phyloP scores from a whole-genome alignment of 2,113 vertebrate genomes.

The Gymnocephalus cernua region DNA sequence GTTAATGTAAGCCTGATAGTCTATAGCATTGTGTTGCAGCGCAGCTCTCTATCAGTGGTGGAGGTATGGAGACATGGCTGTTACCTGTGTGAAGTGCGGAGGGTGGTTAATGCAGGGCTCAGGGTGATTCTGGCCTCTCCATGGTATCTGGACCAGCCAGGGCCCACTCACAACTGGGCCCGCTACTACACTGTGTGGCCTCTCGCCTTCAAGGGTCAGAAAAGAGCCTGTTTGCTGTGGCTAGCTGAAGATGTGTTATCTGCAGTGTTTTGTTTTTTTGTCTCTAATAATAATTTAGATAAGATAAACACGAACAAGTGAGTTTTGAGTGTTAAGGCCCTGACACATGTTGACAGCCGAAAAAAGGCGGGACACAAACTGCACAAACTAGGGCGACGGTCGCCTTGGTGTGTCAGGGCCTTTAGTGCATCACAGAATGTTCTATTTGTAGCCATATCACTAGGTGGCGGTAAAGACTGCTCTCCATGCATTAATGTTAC shows the following conservation, averaged over 20 bases:
- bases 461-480: constrained; percentile 50
- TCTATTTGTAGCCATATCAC: constrained; percentile 28
- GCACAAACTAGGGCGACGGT: too few relatives aligned
- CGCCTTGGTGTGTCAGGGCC: too few relatives aligned
- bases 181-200: constrained; percentile 89
- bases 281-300: background rate
- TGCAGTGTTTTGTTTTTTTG: constrained; percentile 46
- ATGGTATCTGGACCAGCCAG: constrained; percentile 93
- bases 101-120: constrained; percentile 86
- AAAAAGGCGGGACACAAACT: too few relatives aligned
- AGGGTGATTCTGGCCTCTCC: constrained; percentile 89
- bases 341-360: too few relatives aligned
- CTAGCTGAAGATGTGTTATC: constrained; percentile 4
- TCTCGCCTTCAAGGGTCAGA: constrained; percentile 89
- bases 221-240: constrained; percentile 71
- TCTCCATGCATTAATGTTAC: background rate
- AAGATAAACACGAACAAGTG: too few relatives aligned
- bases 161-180: constrained; percentile 91
- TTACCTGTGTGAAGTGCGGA: constrained; percentile 86
- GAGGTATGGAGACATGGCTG: constrained; percentile 89
- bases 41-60: constrained; percentile 87
- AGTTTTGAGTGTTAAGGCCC: too few relatives aligned
- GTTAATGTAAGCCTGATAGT: constrained; percentile 26
- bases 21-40: constrained; percentile 78
- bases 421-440: background rate